Conservation (phyloP, 2,797 vertebrate species). For the Microchirus variegatus region DNA sequence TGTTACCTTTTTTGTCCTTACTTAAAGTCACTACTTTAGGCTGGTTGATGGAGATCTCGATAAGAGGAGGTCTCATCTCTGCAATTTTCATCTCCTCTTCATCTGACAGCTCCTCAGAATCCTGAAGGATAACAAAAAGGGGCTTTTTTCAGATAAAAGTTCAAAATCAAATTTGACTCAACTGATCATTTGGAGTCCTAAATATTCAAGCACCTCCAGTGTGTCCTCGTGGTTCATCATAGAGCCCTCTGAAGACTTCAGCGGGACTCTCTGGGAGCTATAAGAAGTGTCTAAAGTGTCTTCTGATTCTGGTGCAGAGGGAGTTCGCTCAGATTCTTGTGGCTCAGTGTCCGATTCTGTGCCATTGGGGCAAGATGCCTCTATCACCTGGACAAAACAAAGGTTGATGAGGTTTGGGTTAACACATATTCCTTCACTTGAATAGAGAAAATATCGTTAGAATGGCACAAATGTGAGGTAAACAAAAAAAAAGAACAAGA, state of each 20-base stretch:
- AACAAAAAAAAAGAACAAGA: neutral
- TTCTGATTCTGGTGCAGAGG: slow-evolving; percentile 37
- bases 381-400: slow-evolving; percentile 83
- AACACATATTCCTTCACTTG: neutral
- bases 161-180: neutral
- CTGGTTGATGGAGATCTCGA: slow-evolving; percentile 96
- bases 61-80: slow-evolving; percentile 95
- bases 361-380: slow-evolving; percentile 81
- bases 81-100: slow-evolving; percentile 99
- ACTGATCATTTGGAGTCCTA: neutral
- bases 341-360: slow-evolving; percentile 82
- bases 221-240: slow-evolving; percentile 88
- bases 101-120: slow-evolving; percentile 96
- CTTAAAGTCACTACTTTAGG: slow-evolving; percentile 96
- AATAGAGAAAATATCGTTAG: neutral
- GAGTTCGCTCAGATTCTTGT: slow-evolving; percentile 71
- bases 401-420: neutral
- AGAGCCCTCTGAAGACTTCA: slow-evolving; percentile 83
- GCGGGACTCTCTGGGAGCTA: slow-evolving; percentile 75
- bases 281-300: slow-evolving; percentile 70
- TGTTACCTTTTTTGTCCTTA: slow-evolving; percentile 94
- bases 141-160: neutral
- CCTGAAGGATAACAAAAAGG: slow-evolving; percentile 71
- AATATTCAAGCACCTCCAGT: slow-evolving; percentile 84
- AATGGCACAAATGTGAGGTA: neutral